Conservation (phyloP, 2,888 invertebrate genomes). For the Archips xylosteana region DNA sequence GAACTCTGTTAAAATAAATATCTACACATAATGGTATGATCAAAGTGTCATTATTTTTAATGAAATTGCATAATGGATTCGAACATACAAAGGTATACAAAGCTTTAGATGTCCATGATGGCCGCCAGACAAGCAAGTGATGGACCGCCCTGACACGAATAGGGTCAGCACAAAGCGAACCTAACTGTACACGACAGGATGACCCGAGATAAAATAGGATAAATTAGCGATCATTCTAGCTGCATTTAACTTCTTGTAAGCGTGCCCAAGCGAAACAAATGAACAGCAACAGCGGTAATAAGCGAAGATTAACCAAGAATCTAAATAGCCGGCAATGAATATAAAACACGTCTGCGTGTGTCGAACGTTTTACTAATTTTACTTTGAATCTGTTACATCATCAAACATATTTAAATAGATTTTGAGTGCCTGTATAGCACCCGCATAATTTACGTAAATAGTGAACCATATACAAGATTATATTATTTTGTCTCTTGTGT, state of each 20-base stretch:
- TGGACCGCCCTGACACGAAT: conserved; percentile 73
- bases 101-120: conserved; percentile 63
- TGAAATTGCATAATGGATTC: conserved; percentile 47
- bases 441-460: conserved; percentile 64
- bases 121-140: conserved; percentile 59
- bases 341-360: conserved; percentile 72
- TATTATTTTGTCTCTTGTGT: not conserved
- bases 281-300: conserved; percentile 50
- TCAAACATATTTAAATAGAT: conserved; percentile 67
- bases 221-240: conserved; percentile 60
- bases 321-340: conserved; percentile 73
- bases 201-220: conserved; percentile 67
- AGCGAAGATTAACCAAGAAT: conserved; percentile 69
- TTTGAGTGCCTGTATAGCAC: conserved; percentile 69
- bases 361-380: conserved; percentile 78
- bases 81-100: conserved; percentile 55
- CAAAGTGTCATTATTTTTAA: conserved; percentile 27
- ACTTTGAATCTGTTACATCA: conserved; percentile 73
- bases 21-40: not conserved
- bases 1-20: not conserved
- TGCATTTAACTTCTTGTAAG: conserved; percentile 49
- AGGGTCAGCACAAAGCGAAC: conserved; percentile 68
- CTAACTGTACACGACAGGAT: conserved; percentile 77
- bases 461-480: conserved; percentile 53
- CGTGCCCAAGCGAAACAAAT: conserved; percentile 51